Evolutionary conservation across 2,113 vertebrate species (phyloP).

Genomic region (Trichechus manatus): DNA sequence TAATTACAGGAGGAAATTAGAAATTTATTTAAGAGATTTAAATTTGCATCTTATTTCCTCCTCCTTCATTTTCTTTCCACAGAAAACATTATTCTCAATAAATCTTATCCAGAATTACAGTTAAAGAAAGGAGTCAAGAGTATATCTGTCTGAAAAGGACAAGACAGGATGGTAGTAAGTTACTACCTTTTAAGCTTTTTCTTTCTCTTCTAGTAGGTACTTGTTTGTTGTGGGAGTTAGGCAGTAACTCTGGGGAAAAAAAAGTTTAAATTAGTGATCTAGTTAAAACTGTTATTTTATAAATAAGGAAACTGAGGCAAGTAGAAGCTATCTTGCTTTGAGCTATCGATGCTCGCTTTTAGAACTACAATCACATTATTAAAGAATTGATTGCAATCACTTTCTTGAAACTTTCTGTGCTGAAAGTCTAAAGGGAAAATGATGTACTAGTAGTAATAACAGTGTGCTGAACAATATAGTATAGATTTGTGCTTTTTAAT

Average conservation of each 20-base stretch:
- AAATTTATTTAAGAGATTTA: neutral
- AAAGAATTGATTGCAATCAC: conserved; percentile 58
- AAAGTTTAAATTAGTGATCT: neutral
- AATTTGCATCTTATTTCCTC: neutral
- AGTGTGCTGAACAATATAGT: conserved; percentile 21
- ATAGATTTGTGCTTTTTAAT: conserved; percentile 72
- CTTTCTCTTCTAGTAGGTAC: neutral
- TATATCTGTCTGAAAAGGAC: neutral
- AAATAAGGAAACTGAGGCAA: neutral
- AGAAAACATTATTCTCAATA: neutral
- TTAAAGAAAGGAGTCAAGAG: neutral
- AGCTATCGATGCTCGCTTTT: neutral
- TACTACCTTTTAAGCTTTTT: neutral
- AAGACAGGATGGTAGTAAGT: neutral
- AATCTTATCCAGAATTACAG: neutral
- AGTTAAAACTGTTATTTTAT: neutral
- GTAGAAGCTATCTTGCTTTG: neutral
- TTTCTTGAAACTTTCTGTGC: conserved; percentile 51
- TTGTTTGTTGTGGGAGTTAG: neutral
- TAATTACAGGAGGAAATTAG: neutral
- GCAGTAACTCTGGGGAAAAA: neutral
- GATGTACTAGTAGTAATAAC: conserved; percentile 45
- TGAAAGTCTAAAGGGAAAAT: conserved; percentile 58
- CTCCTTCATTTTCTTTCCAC: neutral
- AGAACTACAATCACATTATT: neutral